Evolutionary conservation across 2,888 invertebrate species (phyloP), one percentile per base, ranked within the genome.

Genomic region (Ormyrus rosae): DNA sequence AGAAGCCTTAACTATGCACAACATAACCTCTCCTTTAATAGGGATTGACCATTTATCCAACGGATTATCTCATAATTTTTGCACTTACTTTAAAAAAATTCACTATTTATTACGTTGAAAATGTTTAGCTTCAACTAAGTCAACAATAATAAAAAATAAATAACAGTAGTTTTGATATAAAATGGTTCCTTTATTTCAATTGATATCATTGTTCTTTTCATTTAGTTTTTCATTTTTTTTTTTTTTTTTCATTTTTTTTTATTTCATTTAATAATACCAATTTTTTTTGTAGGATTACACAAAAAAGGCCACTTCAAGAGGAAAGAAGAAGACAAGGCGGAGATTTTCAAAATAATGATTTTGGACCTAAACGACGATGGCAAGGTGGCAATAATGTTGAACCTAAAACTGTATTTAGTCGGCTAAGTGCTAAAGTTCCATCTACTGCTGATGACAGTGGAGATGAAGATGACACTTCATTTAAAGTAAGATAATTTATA

Each of bases 361-460:
- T 87, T 79, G 82, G 84, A 19, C 84, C 86, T 11, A 91, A 90
- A 80, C 85, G 89, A 67, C 86, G 90, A 71, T 89, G 90, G 88
- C 89, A 89, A 61, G 81, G 84, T 4, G 85, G 87, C 4, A 82
- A 80, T 56, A 87, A 85, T 34, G 82, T 85, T 7, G 90, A 91
- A 83, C 90, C 90, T 51, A 91, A 91, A 85, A 91, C 90, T 74
- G 90, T 90, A 77, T 91, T 91, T 78, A 90, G 90, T 85, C 87
- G 90, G 11, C 86, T 91, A 73, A 91, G 90, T 82, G 90, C 90
- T 45, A 85, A 89, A 73, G 89, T 90, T 65, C 87, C 89, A 61
- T 90, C 90, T 46, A 90, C 87, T 84, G 88, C 89, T 2, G 90
- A 91, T 83, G 90, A 90, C 61, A 90, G 90, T 79, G 90, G 88